Conservation (phyloP, 2,888 invertebrate species). For the Caenorhabditis sp. region DNA sequence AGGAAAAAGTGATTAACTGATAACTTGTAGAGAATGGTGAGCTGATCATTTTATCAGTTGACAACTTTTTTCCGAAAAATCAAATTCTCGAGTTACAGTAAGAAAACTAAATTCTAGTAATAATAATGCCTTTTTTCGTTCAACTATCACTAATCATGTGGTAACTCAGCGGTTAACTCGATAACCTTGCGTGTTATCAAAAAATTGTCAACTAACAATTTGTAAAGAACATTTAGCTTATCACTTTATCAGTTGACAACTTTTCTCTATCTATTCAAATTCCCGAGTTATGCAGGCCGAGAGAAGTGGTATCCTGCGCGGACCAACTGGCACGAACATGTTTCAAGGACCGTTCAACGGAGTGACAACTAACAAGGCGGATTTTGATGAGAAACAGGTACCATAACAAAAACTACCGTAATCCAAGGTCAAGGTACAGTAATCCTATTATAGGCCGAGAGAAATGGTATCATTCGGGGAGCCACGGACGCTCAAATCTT, state of each 20-base stretch:
- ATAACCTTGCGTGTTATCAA: too few species aligned
- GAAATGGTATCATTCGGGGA: neutral
- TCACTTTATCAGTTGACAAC: neutral
- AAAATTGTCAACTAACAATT: too few species aligned
- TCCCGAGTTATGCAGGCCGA: slow-evolving; percentile 19
- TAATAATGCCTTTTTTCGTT: too few species aligned
- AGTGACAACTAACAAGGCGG: slow-evolving; percentile 53
- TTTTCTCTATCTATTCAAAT: neutral
- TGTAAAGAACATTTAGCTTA: neutral
- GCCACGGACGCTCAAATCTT: slow-evolving; percentile 3
- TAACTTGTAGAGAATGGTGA: neutral
- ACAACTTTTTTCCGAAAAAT: neutral
- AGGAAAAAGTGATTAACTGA: neutral
- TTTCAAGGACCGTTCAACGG: slow-evolving; percentile 46
- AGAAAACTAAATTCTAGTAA: too few species aligned
- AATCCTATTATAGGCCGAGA: neutral
- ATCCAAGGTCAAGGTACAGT: too few species aligned
- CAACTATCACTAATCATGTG: too few species aligned
- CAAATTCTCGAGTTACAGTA: too few species aligned
- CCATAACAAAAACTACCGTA: too few species aligned
- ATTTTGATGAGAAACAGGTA: too few species aligned
- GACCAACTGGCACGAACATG: slow-evolving; percentile 27
- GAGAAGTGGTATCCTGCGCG: slow-evolving; percentile 25
- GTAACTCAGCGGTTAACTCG: too few species aligned
- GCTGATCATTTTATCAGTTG: neutral